Evolutionary conservation across 2,888 invertebrate genomes (phyloP).

Genomic region (Agonopterix arenella): DNA sequence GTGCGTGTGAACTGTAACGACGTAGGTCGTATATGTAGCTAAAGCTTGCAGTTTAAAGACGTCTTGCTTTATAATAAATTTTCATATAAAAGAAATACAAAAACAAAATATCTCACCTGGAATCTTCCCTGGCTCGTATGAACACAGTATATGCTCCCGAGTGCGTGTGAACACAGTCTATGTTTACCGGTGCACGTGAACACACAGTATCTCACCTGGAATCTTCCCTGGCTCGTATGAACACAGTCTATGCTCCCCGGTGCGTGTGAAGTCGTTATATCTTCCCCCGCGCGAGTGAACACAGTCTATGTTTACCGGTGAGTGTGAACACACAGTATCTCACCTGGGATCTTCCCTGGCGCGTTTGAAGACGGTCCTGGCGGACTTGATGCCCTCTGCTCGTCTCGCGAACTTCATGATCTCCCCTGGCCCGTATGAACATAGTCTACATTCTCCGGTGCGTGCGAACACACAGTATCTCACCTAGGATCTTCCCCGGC

Average conservation of each 20-base stretch:
- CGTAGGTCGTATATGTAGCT: no score
- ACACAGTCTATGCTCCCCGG: no score
- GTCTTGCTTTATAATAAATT: no score
- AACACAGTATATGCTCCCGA: slow-evolving; percentile 80
- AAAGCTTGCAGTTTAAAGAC: no score
- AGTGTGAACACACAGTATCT: slow-evolving; percentile 72
- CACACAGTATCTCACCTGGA: slow-evolving; percentile 37
- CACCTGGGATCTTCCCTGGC: no score
- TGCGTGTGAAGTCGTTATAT: no score
- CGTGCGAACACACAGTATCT: background rate
- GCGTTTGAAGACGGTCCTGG: slow-evolving; percentile 94
- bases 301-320: slow-evolving; percentile 82
- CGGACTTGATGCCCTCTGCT: slow-evolving; percentile 98
- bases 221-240: no score
- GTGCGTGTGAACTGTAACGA: no score
- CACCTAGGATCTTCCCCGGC: no score
- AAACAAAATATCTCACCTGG: slow-evolving; percentile 46
- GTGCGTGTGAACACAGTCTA: background rate
- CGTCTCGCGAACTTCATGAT: slow-evolving; percentile 98
- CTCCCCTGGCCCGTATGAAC: slow-evolving; percentile 97
- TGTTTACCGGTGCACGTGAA: slow-evolving; percentile 95
- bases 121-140: slow-evolving; percentile 95
- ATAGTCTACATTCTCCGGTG: slow-evolving; percentile 71
- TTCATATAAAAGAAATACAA: no score
- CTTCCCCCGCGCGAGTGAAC: slow-evolving; percentile 89